A percentile compares a stretch with the other conserved stretches of the same genome.
Conservation (phyloP, 2,113 vertebrate species). For the Sphyrna mokarran region DNA sequence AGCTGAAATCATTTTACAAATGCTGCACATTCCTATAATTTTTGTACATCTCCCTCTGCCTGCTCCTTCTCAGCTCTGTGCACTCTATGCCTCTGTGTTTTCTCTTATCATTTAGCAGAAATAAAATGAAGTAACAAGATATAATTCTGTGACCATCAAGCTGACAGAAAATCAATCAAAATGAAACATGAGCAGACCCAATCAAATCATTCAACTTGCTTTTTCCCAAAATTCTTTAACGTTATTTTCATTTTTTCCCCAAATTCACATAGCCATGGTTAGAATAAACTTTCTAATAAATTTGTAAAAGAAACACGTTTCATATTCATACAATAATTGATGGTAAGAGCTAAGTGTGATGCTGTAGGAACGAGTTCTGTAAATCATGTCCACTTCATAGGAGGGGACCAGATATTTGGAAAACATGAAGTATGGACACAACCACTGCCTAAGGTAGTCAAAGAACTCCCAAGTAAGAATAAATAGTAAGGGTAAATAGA, state of each 20-base stretch:
- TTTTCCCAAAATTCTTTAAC: background rate
- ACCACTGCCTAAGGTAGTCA: background rate
- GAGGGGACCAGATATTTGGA: background rate
- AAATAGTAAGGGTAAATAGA: no score
- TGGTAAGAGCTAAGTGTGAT: background rate
- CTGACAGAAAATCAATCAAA: background rate
- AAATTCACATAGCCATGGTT: background rate
- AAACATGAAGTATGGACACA: background rate
- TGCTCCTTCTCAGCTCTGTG: background rate
- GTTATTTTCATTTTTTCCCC: background rate
- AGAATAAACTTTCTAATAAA: background rate
- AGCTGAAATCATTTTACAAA: background rate
- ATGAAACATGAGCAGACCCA: background rate
- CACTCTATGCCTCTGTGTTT: background rate
- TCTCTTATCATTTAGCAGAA: background rate
- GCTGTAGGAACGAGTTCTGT: background rate
- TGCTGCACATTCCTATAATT: background rate
- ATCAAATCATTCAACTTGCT: background rate
- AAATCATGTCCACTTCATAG: background rate
- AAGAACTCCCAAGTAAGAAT: background rate
- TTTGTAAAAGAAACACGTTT: background rate
- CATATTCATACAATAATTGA: background rate
- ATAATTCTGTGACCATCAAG: background rate
- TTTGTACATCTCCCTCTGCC: background rate
- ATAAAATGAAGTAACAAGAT: background rate